Evolutionary conservation across 2,888 invertebrate species (phyloP).

Genomic region (Lordiphosa andalusiaca): DNA sequence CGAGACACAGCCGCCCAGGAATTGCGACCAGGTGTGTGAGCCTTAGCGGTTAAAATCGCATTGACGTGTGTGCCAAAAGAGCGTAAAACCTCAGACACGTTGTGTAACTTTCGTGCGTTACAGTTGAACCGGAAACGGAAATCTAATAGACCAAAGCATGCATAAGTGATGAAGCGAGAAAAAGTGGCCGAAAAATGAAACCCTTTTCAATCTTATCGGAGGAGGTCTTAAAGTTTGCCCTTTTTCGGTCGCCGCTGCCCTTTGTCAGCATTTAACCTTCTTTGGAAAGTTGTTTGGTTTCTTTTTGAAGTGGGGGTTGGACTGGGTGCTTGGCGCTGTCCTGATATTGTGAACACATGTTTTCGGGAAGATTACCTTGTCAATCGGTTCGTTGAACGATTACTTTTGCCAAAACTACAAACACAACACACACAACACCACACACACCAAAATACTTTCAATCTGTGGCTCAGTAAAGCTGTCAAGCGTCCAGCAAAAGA

Average conservation of each 20-base stretch:
- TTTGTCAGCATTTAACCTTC: constrained; percentile 31
- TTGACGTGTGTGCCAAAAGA: constrained; percentile 66
- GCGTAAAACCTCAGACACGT: constrained; percentile 73
- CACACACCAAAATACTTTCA: constrained; percentile 20
- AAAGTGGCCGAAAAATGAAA: constrained; percentile 37
- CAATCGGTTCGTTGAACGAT: constrained; percentile 75
- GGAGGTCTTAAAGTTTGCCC: constrained; percentile 54
- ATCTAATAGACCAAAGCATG: constrained; percentile 74
- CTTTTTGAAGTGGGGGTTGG: constrained; percentile 11
- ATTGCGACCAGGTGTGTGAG: constrained; percentile 52
- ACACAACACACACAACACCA: background rate
- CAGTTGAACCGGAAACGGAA: constrained; percentile 74
- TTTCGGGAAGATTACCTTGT: constrained; percentile 73
- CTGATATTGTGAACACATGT: constrained; percentile 72
- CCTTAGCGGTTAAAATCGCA: constrained; percentile 64
- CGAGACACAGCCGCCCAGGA: background rate
- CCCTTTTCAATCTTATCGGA: constrained; percentile 68
- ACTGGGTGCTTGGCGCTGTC: constrained; percentile 24
- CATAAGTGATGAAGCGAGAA: constrained; percentile 73
- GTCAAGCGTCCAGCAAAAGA: constrained; percentile 56
- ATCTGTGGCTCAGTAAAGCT: constrained; percentile 50
- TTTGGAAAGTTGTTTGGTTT: constrained; percentile 40
- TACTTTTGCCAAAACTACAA: constrained; percentile 41
- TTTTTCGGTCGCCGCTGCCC: constrained; percentile 9
- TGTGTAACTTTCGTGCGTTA: constrained; percentile 60